A percentile compares a stretch with the other conserved stretches of the same genome.
These are phyloP conservation scores for Drosophila anceps DNA, from an alignment of 2,888 invertebrate species.

Conservation along the genomic window DNA sequence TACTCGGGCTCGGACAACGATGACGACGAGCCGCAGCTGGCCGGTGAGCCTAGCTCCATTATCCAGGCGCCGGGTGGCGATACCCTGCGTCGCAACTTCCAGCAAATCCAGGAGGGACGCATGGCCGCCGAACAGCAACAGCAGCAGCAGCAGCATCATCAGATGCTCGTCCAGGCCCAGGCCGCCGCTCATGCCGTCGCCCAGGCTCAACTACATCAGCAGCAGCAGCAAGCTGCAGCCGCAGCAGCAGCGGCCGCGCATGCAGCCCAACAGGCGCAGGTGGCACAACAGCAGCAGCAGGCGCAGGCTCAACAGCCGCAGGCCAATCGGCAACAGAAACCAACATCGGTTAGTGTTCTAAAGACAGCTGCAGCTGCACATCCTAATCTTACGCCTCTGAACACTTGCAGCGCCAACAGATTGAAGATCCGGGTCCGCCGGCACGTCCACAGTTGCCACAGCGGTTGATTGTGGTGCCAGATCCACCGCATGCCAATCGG, in stretches of 20 bases:
- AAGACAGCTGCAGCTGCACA: slow-evolving; percentile 4
- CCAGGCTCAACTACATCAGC: slow-evolving; percentile 86
- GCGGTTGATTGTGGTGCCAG: slow-evolving; percentile 95
- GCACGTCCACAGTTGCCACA: slow-evolving; percentile 95
- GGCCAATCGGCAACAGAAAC: slow-evolving; percentile 87
- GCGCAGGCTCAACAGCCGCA: slow-evolving; percentile 87
- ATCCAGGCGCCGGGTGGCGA: slow-evolving; percentile 95
- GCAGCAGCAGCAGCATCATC: slow-evolving; percentile 85
- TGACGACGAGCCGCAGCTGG: slow-evolving; percentile 95
- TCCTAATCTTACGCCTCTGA: neutral
- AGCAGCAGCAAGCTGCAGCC: slow-evolving; percentile 76
- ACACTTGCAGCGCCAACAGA: slow-evolving; percentile 83
- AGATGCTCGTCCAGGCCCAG: slow-evolving; percentile 73
- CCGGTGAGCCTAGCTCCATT: slow-evolving; percentile 97
- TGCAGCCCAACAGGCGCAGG: slow-evolving; percentile 72
- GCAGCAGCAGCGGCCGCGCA: slow-evolving; percentile 86
- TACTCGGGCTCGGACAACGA: slow-evolving; percentile 99
- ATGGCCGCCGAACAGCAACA: slow-evolving; percentile 88
- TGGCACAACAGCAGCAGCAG: slow-evolving; percentile 80
- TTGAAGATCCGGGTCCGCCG: slow-evolving; percentile 94
- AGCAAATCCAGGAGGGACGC: slow-evolving; percentile 95
- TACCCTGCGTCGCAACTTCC: slow-evolving; percentile 98
- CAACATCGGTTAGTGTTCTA: slow-evolving; percentile 82
- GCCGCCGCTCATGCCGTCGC: slow-evolving; percentile 79
- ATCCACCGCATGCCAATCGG: slow-evolving; percentile 90